These are phyloP conservation scores for Cantharis rustica DNA, from an alignment of 2,888 invertebrate genomes.

Conservation along the genomic window DNA sequence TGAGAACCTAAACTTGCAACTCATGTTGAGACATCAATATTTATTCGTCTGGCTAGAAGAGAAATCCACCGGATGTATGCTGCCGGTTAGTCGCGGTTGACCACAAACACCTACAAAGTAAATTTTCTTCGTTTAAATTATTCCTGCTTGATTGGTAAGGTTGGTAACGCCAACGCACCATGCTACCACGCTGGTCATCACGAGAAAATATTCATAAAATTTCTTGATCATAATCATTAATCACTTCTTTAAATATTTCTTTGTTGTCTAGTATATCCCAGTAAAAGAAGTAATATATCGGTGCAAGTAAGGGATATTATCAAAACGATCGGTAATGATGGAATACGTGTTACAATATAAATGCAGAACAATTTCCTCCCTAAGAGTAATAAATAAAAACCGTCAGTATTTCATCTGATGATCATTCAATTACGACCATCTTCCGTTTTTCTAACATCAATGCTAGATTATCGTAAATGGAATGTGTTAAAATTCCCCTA, in stretches of 20 bases:
- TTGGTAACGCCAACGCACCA: slow-evolving; percentile 26
- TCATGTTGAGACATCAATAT: slow-evolving; percentile 38
- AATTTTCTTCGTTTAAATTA: slow-evolving; percentile 18
- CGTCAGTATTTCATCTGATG: background rate
- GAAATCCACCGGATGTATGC: slow-evolving; percentile 39
- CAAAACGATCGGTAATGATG: background rate
- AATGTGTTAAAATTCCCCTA: background rate
- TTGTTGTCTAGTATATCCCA: background rate
- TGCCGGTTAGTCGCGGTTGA: slow-evolving; percentile 22
- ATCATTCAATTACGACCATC: background rate
- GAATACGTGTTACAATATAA: background rate
- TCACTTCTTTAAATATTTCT: background rate
- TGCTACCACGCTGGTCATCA: no score
- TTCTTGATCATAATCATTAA: background rate
- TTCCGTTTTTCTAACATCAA: background rate
- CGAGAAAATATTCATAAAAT: background rate
- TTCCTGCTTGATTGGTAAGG: slow-evolving; percentile 18
- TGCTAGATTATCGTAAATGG: background rate
- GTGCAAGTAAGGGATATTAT: background rate
- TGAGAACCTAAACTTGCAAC: slow-evolving; percentile 29
- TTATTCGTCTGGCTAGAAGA: slow-evolving; percentile 34
- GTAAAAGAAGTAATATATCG: background rate
- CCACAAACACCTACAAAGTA: slow-evolving; percentile 18
- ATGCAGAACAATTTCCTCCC: background rate
- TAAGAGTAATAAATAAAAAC: background rate